These are phyloP conservation scores for Heliconius erato DNA, from an alignment of 2,888 invertebrate genomes.

Conservation along the genomic window DNA sequence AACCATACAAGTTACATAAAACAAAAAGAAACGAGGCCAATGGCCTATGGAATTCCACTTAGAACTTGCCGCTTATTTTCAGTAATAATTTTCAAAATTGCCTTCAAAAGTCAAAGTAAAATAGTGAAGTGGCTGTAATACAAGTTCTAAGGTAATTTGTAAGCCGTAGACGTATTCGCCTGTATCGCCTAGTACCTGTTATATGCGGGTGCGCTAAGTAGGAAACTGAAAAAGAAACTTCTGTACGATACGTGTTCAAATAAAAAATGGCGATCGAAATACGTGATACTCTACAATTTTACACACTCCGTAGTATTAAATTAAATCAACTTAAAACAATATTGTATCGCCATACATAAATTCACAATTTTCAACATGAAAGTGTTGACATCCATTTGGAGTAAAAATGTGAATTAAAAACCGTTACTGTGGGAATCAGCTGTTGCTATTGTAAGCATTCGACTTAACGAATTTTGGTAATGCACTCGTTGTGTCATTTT, in stretches of 20 bases:
- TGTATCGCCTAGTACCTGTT: slow-evolving; percentile 57
- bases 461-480: slow-evolving; percentile 65
- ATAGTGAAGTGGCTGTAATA: slow-evolving; percentile 26
- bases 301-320: slow-evolving; percentile 27
- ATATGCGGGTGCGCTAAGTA: slow-evolving; percentile 66
- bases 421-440: slow-evolving; percentile 81
- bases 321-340: slow-evolving; percentile 41
- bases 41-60: slow-evolving; percentile 12
- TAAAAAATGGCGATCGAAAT: slow-evolving; percentile 11
- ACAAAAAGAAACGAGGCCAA: slow-evolving; percentile 8
- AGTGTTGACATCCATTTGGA: slow-evolving; percentile 48
- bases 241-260: slow-evolving; percentile 41
- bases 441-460: slow-evolving; percentile 69
- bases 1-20: background rate
- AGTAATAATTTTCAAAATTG: slow-evolving; percentile 23
- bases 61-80: slow-evolving; percentile 2
- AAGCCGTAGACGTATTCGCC: slow-evolving; percentile 64
- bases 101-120: slow-evolving; percentile 17
- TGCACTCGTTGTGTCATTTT: slow-evolving; percentile 35
- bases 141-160: slow-evolving; percentile 59
- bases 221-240: slow-evolving; percentile 51
- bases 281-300: slow-evolving; percentile 24
- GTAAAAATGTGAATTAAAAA: slow-evolving; percentile 58
- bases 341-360: slow-evolving; percentile 37
- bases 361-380: slow-evolving; percentile 50